Evolutionary conservation across 2,113 vertebrate species (phyloP), one percentile per base, ranked within the genome.

Genomic region (Sprattus sprattus): DNA sequence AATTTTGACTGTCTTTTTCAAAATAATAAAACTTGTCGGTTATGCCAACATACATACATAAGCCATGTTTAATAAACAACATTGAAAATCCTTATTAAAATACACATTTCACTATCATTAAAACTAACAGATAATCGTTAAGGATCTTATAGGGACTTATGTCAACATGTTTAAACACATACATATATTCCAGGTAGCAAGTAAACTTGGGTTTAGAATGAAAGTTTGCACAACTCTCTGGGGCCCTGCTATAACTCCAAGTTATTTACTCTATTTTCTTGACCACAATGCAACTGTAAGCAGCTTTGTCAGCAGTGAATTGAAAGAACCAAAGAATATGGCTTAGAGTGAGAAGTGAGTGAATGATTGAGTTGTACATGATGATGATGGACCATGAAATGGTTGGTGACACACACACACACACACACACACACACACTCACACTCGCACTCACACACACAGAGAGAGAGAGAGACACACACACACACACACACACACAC

Each of bases 401-500:
- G 15, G 39, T 39, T 39, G 39, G 39, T 39, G 39, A 39, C 8
- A 8, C 64, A 32, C 25, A 13, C 64, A 32, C 64, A 16, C 71
- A 44, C 32, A 15, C 11, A 15, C 28, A 44, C 71, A 44, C 71
- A 6, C 64, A 28, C 64, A 28, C 64, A 9, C 64, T 7, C 64
- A 11, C 25, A 11, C 64, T 10, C 64, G 5, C 25, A 32, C 25
- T 3, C 25, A 32, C 64, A 32, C 64, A 32, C 60, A 25, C 60
- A n/a, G n/a, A n/a, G n/a, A n/a, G n/a, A n/a, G n/a, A n/a, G n/a
- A n/a, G n/a, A n/a, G n/a, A 25, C n/a, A 25, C 60, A 25, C 60
- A 67, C n/a, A 67, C 60, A 82, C 28, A 71, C 80, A 39, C 60
- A 88, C 71, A 82, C 67, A 84, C n/a, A 85, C 54, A 88, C 45